phyloP scores from a whole-genome alignment of 2,113 vertebrate genomes.

The Saguinus imperator region DNA sequence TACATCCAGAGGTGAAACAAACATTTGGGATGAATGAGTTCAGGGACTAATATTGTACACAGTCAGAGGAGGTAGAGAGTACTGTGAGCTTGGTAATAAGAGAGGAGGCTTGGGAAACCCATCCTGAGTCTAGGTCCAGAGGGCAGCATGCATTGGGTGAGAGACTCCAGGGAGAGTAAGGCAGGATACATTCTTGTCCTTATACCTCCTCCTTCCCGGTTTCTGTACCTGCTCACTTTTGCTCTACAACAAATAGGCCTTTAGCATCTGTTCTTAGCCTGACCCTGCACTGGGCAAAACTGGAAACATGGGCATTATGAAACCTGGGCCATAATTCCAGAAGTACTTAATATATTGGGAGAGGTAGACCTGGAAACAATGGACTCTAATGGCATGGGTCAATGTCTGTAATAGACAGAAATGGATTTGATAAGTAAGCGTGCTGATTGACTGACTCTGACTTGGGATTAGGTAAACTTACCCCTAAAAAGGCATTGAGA shows the following conservation, averaged over 20 bases:
- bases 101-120: constrained; percentile 15
- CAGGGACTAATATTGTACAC: neutral
- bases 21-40: neutral
- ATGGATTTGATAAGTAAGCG: neutral
- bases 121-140: neutral
- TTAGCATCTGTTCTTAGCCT: constrained; percentile 8
- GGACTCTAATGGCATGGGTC: neutral
- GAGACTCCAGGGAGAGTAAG: neutral
- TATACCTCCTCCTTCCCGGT: neutral
- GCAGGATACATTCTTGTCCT: constrained; percentile 6
- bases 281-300: neutral
- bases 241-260: neutral
- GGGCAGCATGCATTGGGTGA: neutral
- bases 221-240: constrained; percentile 20
- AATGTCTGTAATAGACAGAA: neutral
- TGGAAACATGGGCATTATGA: neutral
- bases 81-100: neutral
- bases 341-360: constrained; percentile 28
- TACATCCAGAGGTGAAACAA: neutral
- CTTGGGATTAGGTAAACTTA: constrained; percentile 6
- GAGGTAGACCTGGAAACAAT: neutral
- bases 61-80: constrained; percentile 6
- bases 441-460: neutral
- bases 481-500: neutral
- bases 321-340: neutral